These are phyloP conservation scores for Unio pictorum DNA, from an alignment of 2,888 invertebrate genomes.

Conservation along the genomic window DNA sequence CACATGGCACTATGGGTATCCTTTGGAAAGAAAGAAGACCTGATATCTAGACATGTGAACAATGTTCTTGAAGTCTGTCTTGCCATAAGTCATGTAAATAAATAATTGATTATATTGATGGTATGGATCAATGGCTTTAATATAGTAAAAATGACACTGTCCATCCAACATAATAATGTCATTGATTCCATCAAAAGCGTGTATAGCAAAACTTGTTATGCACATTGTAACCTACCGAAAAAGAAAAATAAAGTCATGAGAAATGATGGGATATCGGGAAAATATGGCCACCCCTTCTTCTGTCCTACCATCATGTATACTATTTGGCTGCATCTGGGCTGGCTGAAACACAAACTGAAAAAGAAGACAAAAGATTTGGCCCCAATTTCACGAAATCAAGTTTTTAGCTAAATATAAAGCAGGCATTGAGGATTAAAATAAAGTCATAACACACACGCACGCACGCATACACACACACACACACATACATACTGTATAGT, in stretches of 20 bases:
- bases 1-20: too few relatives aligned
- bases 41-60: too few relatives aligned
- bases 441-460: not conserved
- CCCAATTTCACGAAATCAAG: not conserved
- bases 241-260: constrained; percentile 37
- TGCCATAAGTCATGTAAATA: too few relatives aligned
- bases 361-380: not conserved
- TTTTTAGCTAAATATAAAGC: not conserved
- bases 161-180: too few relatives aligned
- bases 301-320: constrained; percentile 40
- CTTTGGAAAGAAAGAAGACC: too few relatives aligned
- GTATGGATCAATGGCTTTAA: too few relatives aligned
- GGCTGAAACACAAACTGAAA: constrained; percentile 58
- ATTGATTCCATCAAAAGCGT: too few relatives aligned
- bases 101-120: too few relatives aligned
- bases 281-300: constrained; percentile 61
- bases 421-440: not conserved
- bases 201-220: not conserved
- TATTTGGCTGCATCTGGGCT: constrained; percentile 51
- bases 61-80: too few relatives aligned
- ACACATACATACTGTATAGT: too few relatives aligned
- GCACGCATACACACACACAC: too few relatives aligned
- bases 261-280: constrained; percentile 53
- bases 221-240: constrained; percentile 32
- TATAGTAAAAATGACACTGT: too few relatives aligned